phyloP scores from a whole-genome alignment of 2,888 invertebrate genomes.

The Hirtodrosophila trivittata region DNA sequence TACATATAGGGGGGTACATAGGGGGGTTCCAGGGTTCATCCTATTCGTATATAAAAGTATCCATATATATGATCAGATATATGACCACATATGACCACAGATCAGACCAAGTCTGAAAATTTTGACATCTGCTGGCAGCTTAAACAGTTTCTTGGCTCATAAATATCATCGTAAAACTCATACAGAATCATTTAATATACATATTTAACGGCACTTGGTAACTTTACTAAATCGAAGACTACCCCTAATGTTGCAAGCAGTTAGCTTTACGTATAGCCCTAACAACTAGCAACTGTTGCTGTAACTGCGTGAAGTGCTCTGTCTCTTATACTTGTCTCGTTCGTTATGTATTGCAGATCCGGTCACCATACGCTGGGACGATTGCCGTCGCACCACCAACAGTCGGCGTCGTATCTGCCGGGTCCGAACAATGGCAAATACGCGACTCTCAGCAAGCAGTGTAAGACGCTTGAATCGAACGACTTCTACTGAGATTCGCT shows the following conservation, averaged over 20 bases:
- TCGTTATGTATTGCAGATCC: slow-evolving; percentile 64
- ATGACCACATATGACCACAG: no score
- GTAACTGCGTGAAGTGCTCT: background rate
- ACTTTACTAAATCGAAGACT: background rate
- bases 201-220: background rate
- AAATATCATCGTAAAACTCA: no score
- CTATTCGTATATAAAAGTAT: no score
- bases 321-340: background rate
- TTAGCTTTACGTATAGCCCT: slow-evolving; percentile 20
- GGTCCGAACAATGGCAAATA: slow-evolving; percentile 93
- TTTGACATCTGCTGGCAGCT: no score
- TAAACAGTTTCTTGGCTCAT: no score
- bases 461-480: slow-evolving; percentile 95
- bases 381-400: slow-evolving; percentile 85
- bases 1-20: no score
- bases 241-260: slow-evolving; percentile 39
- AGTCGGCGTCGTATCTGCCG: slow-evolving; percentile 83
- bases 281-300: slow-evolving; percentile 29
- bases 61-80: no score
- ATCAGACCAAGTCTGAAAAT: no score
- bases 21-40: no score
- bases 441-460: slow-evolving; percentile 97
- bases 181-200: no score
- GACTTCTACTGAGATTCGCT: slow-evolving; percentile 96
- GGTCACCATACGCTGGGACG: slow-evolving; percentile 88